Conservation (phyloP, 1,140 invertebrate species). For the Drosophila ogumai region DNA sequence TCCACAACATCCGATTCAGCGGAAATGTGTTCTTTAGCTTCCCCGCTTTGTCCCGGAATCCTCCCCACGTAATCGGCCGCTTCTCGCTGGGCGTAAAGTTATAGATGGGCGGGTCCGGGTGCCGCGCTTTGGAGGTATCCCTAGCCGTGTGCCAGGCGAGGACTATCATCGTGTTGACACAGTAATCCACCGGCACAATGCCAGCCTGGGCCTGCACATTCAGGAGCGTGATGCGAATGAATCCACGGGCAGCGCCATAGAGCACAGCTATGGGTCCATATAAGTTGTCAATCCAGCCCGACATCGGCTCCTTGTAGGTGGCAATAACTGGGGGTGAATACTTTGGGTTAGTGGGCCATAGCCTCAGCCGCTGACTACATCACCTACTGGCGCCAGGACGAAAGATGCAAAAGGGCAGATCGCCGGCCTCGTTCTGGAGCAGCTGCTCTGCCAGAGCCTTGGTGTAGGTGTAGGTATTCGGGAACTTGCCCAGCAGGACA, state of each 20-base stretch:
- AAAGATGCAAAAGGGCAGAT: slow-evolving; percentile 90
- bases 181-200: slow-evolving; percentile 93
- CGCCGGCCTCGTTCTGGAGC: slow-evolving; percentile 87
- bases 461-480: slow-evolving; percentile 94
- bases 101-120: slow-evolving; percentile 86
- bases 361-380: neutral
- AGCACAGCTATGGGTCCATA: slow-evolving; percentile 94
- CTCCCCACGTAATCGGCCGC: slow-evolving; percentile 88
- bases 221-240: slow-evolving; percentile 87
- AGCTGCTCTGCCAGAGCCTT: slow-evolving; percentile 92
- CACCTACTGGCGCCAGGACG: slow-evolving; percentile 90
- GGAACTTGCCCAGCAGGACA: slow-evolving; percentile 89
- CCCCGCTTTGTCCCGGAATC: slow-evolving; percentile 85
- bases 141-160: slow-evolving; percentile 86
- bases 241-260: slow-evolving; percentile 89
- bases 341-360: neutral
- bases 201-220: slow-evolving; percentile 88
- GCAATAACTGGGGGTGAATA: slow-evolving; percentile 89
- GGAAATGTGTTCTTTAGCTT: slow-evolving; percentile 74
- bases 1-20: slow-evolving; percentile 85
- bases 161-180: slow-evolving; percentile 91
- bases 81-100: slow-evolving; percentile 89
- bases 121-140: neutral
- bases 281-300: slow-evolving; percentile 95
- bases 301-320: slow-evolving; percentile 90